Evolutionary conservation across 1,140 invertebrate genomes (phyloP).

Genomic region (Neotoxoptera formosana): DNA sequence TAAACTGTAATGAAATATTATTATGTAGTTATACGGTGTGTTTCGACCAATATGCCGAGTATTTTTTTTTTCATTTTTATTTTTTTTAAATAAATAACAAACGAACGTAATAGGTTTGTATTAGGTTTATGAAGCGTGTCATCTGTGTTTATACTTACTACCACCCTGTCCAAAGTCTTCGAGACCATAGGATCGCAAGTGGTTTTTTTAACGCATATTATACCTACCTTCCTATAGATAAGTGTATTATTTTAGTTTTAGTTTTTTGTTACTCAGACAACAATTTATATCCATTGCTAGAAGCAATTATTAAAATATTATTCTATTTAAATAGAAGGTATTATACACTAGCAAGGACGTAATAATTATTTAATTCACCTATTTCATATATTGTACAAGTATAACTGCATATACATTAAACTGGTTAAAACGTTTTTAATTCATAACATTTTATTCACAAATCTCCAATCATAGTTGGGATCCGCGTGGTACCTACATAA

Average conservation of each 20-base stretch:
- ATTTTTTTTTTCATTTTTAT: not conserved
- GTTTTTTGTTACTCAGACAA: not conserved
- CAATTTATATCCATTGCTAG: not conserved
- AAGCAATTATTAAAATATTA: not conserved
- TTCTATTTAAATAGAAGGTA: not conserved
- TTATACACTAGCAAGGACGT: no score
- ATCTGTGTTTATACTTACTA: conserved; percentile 10
- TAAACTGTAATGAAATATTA: conserved; percentile 35
- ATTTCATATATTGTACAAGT: not conserved
- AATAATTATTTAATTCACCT: not conserved
- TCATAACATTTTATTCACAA: not conserved
- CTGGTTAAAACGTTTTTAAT: no score
- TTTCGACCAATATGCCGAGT: not conserved
- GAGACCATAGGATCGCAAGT: not conserved
- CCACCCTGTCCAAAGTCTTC: conserved; percentile 7
- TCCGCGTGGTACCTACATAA: not conserved
- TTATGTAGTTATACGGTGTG: not conserved
- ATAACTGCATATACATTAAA: not conserved
- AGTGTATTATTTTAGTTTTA: not conserved
- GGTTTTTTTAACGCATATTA: not conserved
- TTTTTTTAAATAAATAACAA: conserved; percentile 3
- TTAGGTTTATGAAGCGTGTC: conserved; percentile 14
- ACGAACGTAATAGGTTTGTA: conserved; percentile 16
- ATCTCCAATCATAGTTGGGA: not conserved
- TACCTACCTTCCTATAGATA: not conserved